Evolutionary conservation across 2,113 vertebrate genomes (phyloP).

Genomic region (Balaeniceps rex): DNA sequence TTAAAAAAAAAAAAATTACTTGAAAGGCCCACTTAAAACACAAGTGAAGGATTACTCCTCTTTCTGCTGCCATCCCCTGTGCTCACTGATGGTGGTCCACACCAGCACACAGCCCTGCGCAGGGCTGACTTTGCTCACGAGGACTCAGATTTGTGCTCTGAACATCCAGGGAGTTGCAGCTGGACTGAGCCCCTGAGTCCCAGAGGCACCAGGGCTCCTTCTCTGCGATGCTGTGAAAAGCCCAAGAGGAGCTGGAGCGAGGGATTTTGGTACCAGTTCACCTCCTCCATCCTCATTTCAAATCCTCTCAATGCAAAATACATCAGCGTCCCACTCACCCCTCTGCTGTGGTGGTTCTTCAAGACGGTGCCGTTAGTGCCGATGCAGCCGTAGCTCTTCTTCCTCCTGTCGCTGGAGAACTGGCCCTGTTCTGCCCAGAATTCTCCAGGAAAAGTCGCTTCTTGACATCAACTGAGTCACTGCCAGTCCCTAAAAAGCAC

Average conservation of each 20-base stretch:
- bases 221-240: neutral
- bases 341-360: neutral
- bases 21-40: neutral
- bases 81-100: neutral
- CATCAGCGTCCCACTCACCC: neutral
- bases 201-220: neutral
- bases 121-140: neutral
- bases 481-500: neutral
- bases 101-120: neutral
- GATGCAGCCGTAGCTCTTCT: neutral
- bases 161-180: neutral
- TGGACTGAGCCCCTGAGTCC: neutral
- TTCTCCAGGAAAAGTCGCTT: neutral
- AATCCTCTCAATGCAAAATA: neutral
- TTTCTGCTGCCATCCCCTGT: neutral
- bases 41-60: neutral
- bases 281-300: neutral
- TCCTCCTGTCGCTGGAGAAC: neutral
- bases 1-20: neutral
- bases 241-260: neutral
- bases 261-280: neutral
- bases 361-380: neutral
- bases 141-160: neutral
- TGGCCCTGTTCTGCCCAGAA: neutral
- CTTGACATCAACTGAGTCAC: neutral